Base-by-base conservation (phyloP, 2,888 invertebrate species). In the Pyrgus malvae region DNA sequence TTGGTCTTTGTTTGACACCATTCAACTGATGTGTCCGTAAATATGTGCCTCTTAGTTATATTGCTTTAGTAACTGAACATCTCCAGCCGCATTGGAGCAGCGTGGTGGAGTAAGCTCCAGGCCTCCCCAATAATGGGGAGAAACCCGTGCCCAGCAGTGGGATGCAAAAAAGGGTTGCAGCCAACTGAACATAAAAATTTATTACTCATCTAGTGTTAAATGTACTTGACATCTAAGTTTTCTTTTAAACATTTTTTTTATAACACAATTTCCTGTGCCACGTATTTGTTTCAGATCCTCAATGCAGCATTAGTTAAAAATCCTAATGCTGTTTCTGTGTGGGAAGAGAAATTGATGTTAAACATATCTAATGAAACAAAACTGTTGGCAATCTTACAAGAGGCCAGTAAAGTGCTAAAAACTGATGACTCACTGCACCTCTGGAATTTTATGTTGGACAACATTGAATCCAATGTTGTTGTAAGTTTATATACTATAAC, bases 381-480 rank as follows among this genome's bases (percentile, higher is more conserved):
- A 69, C 74, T 82, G 63, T 57, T 87, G 31, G 59, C 67, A 8
- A 62, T 81, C 29, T 58, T 89, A 3, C 76, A 84, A 65, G 76
- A 82, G 55, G 86, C 86, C 11, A 68, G 67, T 3, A 83, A 80
- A 68, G 65, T 67, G 23, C 63, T 88, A 56, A 80, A 76, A 45
- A 48, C 73, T 19, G 67, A 78, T 53, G 85, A 85, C 58, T 65
- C 78, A 9, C 58, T 83, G n/a, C 58, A 66, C 44, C 66, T 90
- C 9, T 89, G 87, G 74, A 83, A 83, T 66, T 57, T 76, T 31
- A 67, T 81, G 42, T 59, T 89, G 53, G 84, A 88, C 62, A 77
- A 77, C 68, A 72, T 83, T 23, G 65, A 74, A 48, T 74, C 78
- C 14, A 74, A 69, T 67, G 67, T 66, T 55, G 72, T 74, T 57